Evolutionary conservation across 2,888 invertebrate species (phyloP).

Genomic region (Drosophila melanosoma): DNA sequence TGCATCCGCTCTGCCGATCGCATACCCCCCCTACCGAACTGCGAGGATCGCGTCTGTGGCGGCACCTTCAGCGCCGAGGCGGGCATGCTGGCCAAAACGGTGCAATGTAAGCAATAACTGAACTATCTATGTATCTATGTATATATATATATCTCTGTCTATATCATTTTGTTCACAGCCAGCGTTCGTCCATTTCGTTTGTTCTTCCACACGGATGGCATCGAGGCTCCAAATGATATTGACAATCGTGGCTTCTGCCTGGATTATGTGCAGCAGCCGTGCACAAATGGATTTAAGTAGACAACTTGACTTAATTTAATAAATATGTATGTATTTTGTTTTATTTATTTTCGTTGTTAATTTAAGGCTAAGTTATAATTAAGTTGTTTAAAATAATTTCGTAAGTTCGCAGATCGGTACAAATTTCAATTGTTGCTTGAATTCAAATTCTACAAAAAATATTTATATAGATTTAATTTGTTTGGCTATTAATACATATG

Average conservation of each 20-base stretch:
- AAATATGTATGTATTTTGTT: slow-evolving; percentile 63
- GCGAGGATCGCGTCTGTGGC: slow-evolving; percentile 93
- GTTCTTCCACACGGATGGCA: slow-evolving; percentile 91
- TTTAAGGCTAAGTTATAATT: slow-evolving; percentile 59
- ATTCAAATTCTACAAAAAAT: slow-evolving; percentile 28
- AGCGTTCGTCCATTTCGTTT: slow-evolving; percentile 92
- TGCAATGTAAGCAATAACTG: slow-evolving; percentile 88
- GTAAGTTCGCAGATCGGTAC: slow-evolving; percentile 63
- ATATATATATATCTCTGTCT: no score
- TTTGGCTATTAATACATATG: slow-evolving; percentile 70
- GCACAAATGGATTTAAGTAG: slow-evolving; percentile 87
- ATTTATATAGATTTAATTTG: slow-evolving; percentile 43
- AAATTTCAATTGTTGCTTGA: slow-evolving; percentile 42
- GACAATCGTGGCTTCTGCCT: slow-evolving; percentile 93
- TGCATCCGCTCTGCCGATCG: slow-evolving; percentile 87
- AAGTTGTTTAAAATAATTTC: slow-evolving; percentile 44
- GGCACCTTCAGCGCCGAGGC: slow-evolving; percentile 92
- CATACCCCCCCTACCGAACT: slow-evolving; percentile 87
- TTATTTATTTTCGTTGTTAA: slow-evolving; percentile 73
- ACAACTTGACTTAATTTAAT: slow-evolving; percentile 42
- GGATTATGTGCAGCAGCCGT: slow-evolving; percentile 94
- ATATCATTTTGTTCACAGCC: slow-evolving; percentile 86
- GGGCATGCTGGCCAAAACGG: slow-evolving; percentile 88
- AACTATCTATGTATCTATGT: no score
- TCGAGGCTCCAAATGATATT: slow-evolving; percentile 90